These are phyloP conservation scores for Nothobranchius furzeri DNA, from an alignment of 2,113 vertebrate species.

Conservation along the genomic window DNA sequence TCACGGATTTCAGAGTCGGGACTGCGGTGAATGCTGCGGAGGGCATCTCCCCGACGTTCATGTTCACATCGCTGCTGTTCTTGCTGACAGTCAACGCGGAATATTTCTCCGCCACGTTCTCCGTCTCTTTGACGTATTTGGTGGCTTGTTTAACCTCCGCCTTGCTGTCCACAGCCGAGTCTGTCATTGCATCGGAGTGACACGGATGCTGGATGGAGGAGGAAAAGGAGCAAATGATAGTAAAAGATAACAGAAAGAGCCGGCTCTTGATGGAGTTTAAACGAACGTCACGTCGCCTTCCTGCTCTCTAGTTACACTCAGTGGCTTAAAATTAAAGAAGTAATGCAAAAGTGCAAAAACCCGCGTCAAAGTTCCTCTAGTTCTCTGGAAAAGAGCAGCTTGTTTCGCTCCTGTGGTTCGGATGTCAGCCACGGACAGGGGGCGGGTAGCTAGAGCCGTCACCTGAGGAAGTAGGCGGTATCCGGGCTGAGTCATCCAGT, in stretches of 20 bases:
- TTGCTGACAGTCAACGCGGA: slow-evolving; percentile 80
- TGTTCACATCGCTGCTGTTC: slow-evolving; percentile 79
- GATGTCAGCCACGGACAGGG: slow-evolving; percentile 66
- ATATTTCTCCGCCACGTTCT: slow-evolving; percentile 84
- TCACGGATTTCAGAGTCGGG: slow-evolving; percentile 80
- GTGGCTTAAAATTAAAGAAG: slow-evolving; percentile 28
- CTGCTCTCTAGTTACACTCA: slow-evolving; percentile 6
- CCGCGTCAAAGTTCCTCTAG: not conserved
- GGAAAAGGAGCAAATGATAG: not conserved
- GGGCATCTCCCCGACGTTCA: slow-evolving; percentile 79
- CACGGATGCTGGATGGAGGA: not conserved
- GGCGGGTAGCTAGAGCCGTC: slow-evolving; percentile 55
- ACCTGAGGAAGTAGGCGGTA: slow-evolving; percentile 68
- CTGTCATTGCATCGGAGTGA: slow-evolving; percentile 73
- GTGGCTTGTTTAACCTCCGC: slow-evolving; percentile 82
- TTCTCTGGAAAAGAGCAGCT: slow-evolving; percentile 23
- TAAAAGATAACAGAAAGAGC: not conserved
- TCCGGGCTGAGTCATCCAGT: slow-evolving; percentile 43
- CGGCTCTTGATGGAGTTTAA: slow-evolving; percentile 1
- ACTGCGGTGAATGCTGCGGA: slow-evolving; percentile 82
- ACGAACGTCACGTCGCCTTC: slow-evolving; percentile 2
- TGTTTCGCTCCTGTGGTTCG: slow-evolving; percentile 37
- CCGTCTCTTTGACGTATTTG: slow-evolving; percentile 84
- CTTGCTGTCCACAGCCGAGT: slow-evolving; percentile 69
- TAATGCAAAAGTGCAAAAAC: not conserved